Conservation (phyloP, 2,797 vertebrate genomes). For the Poeciliopsis paucimaculata region DNA sequence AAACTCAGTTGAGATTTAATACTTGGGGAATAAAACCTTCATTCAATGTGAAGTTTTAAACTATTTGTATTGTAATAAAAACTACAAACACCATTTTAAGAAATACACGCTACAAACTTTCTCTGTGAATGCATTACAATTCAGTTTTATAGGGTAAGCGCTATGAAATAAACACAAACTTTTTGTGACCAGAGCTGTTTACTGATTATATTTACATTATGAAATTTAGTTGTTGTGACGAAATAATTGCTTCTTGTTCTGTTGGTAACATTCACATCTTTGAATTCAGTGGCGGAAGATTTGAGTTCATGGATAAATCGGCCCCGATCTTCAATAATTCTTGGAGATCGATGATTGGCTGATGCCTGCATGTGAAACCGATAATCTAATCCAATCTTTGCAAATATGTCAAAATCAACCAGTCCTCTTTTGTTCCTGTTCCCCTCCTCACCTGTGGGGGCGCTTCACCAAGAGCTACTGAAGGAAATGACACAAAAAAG, state of each 20-base stretch:
- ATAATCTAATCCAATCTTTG: background rate
- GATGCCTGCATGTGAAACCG: background rate
- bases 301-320: too few species aligned
- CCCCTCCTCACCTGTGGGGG: background rate
- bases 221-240: background rate
- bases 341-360: too few species aligned
- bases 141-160: background rate
- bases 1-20: background rate
- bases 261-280: background rate
- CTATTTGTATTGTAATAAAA: background rate
- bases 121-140: background rate
- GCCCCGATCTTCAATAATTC: too few species aligned
- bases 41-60: background rate
- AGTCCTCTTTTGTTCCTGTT: background rate
- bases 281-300: background rate
- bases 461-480: too few species aligned
- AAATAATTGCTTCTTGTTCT: background rate
- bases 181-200: background rate
- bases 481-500: too few species aligned
- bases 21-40: background rate
- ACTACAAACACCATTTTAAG: too few species aligned
- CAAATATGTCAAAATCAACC: background rate
- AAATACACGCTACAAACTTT: background rate
- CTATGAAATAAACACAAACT: background rate
- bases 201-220: background rate